These are phyloP conservation scores for Helobdella robusta DNA, from an alignment of 2,888 invertebrate species.

Conservation along the genomic window DNA sequence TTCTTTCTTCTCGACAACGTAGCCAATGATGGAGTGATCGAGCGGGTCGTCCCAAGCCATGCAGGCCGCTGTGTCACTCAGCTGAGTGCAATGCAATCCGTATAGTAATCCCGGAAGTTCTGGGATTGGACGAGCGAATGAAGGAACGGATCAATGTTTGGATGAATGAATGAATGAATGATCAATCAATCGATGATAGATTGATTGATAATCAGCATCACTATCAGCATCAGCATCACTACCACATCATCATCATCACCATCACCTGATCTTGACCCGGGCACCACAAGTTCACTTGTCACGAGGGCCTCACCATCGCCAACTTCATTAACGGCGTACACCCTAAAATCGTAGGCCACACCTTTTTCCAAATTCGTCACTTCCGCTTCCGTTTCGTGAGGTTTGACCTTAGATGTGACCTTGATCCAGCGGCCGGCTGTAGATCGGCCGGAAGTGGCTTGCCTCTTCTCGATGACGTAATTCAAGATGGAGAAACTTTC, in stretches of 20 bases:
- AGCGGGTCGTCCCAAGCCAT: constrained; percentile 22
- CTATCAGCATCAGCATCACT: too few relatives aligned
- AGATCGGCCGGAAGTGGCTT: neutral
- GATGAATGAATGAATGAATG: neutral
- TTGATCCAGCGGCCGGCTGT: neutral
- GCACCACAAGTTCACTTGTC: neutral
- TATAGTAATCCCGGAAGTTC: neutral
- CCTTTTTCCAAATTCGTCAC: neutral
- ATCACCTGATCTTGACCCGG: constrained; percentile 3
- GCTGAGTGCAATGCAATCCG: neutral
- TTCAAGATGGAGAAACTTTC: constrained; percentile 82
- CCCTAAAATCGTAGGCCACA: neutral
- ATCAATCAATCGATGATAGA: neutral
- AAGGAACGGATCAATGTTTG: neutral
- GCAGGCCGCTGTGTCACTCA: neutral
- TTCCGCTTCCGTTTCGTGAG: neutral
- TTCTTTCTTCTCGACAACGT: constrained; percentile 26
- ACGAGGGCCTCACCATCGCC: constrained; percentile 6
- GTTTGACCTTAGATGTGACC: constrained; percentile 1
- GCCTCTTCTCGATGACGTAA: constrained; percentile 66
- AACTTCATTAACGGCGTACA: constrained; percentile 3
- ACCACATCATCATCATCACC: too few relatives aligned
- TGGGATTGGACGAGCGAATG: neutral
- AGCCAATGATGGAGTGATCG: constrained; percentile 21
- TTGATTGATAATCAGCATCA: too few relatives aligned